A percentile compares a stretch with the other conserved stretches of the same genome.
These are phyloP conservation scores for Lysandra bellargus DNA, from an alignment of 2,888 invertebrate genomes.

Conservation along the genomic window DNA sequence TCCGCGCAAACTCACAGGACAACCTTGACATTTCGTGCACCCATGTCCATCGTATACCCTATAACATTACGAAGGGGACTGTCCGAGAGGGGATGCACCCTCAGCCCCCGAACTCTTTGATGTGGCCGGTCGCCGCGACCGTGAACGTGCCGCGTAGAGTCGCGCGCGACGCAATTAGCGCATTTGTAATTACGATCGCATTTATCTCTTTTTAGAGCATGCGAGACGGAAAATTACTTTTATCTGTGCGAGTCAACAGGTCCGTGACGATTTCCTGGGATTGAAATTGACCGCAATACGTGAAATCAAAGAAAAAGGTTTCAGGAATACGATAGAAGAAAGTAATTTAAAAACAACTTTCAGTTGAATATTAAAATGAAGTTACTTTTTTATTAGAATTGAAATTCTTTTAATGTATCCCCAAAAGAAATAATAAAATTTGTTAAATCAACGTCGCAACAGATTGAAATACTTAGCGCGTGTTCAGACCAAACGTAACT, in stretches of 20 bases:
- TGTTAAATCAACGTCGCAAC: no score
- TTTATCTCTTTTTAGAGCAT: constrained; percentile 23
- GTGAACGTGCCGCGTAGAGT: constrained; percentile 58
- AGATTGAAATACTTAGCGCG: no score
- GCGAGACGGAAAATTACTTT: constrained; percentile 22
- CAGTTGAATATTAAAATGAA: background rate
- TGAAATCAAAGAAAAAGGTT: constrained; percentile 3
- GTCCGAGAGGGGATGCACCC: constrained; percentile 51
- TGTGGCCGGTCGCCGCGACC: constrained; percentile 68
- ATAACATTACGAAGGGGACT: constrained; percentile 48
- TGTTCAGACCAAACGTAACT: no score
- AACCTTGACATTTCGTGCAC: constrained; percentile 40
- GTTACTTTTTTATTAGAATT: background rate
- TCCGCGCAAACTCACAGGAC: background rate
- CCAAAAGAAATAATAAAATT: no score
- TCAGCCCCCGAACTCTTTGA: constrained; percentile 65
- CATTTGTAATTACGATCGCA: constrained; percentile 43
- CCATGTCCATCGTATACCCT: constrained; percentile 38
- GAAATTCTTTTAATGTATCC: no score
- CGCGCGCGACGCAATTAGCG: constrained; percentile 60
- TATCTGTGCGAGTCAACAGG: background rate
- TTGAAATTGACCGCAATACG: background rate
- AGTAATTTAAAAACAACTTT: background rate
- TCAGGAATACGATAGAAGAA: background rate
- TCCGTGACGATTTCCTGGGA: background rate